These are phyloP conservation scores for Lepus townsendii DNA, from an alignment of 2,797 vertebrate genomes.

Conservation along the genomic window DNA sequence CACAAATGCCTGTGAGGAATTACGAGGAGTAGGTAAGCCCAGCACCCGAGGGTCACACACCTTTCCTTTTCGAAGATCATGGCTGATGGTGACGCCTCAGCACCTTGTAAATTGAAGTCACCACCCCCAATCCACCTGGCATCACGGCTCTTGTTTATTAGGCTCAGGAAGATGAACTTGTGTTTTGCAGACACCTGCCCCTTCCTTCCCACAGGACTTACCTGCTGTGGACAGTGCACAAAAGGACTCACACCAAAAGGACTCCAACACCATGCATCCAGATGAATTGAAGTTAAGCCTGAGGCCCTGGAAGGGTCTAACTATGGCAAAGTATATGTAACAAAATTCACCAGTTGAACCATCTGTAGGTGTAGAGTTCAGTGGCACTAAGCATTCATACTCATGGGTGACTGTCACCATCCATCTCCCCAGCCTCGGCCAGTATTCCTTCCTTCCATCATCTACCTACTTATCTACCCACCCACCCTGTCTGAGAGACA, in stretches of 20 bases:
- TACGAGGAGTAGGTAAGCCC: neutral
- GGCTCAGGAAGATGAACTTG: neutral
- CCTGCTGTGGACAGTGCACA: neutral
- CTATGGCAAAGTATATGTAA: neutral
- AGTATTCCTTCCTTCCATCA: neutral
- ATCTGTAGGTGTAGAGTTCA: neutral
- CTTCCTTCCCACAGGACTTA: neutral
- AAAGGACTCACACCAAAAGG: neutral
- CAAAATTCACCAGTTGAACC: neutral
- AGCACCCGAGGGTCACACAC: neutral
- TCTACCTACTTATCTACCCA: neutral
- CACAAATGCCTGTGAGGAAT: neutral
- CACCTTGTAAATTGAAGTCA: neutral
- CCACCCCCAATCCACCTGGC: neutral
- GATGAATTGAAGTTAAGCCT: neutral
- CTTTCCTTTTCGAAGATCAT: neutral
- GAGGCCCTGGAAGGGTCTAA: neutral
- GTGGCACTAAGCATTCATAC: neutral
- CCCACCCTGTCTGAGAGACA: accelerated
- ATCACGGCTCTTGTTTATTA: neutral
- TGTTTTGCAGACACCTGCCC: neutral
- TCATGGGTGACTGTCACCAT: neutral
- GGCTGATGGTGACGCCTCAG: neutral
- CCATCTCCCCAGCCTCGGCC: neutral
- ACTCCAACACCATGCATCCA: no score